A percentile compares a stretch with the other conserved stretches of the same genome.
These are phyloP conservation scores for Falco concolor DNA, from an alignment of 2,797 vertebrate species.

Conservation along the genomic window DNA sequence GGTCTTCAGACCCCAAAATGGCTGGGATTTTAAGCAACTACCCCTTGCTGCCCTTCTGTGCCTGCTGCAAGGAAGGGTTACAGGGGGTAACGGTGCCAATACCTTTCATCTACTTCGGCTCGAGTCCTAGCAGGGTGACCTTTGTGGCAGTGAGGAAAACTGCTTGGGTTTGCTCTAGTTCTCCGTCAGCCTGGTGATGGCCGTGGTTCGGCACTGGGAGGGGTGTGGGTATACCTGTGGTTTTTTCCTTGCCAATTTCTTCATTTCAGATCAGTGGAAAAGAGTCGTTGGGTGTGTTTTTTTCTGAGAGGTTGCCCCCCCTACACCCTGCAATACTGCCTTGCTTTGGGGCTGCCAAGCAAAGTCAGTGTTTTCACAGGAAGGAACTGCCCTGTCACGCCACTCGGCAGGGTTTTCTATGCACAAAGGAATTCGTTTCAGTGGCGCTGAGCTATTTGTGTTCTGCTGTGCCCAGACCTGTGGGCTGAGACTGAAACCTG, in stretches of 20 bases:
- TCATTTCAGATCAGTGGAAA: neutral
- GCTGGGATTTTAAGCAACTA: neutral
- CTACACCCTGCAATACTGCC: neutral
- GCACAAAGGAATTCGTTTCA: neutral
- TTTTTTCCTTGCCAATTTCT: neutral
- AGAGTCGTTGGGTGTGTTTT: neutral
- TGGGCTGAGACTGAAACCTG: neutral
- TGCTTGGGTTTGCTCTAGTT: fast-evolving
- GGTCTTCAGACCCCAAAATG: neutral
- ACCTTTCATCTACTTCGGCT: neutral
- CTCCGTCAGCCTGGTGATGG: fast-evolving
- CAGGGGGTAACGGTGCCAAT: neutral
- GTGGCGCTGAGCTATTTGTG: neutral
- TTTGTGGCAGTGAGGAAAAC: neutral
- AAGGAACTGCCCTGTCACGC: neutral
- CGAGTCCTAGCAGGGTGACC: neutral
- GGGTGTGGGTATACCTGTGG: neutral
- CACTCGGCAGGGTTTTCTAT: neutral
- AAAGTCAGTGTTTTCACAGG: neutral
- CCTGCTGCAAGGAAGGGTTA: neutral
- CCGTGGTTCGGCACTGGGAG: neutral
- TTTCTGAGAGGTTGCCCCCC: neutral
- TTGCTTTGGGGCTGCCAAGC: neutral
- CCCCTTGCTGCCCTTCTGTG: neutral
- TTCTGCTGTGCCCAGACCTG: neutral